Conservation (phyloP, 2,888 invertebrate genomes). For the Pogonocherus hispidulus region DNA sequence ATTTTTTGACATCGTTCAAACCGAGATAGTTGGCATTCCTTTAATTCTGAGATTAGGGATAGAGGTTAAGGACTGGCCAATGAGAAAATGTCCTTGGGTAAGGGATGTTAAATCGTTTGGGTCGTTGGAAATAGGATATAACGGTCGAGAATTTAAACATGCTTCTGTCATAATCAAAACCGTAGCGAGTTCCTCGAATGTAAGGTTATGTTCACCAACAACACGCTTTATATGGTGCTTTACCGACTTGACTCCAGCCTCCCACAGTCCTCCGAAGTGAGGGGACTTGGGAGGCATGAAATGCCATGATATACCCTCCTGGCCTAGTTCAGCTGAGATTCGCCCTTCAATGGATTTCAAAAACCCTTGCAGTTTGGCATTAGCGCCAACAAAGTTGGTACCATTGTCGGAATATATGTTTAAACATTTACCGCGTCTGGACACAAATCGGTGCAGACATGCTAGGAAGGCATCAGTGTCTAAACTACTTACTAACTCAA, state of each 20-base stretch:
- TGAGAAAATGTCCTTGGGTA: conserved; percentile 22
- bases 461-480: neutral
- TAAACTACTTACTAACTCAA: conserved; percentile 5
- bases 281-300: too few species aligned
- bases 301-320: neutral
- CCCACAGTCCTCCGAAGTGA: too few species aligned
- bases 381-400: neutral
- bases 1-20: conserved; percentile 7
- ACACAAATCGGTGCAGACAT: neutral
- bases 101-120: neutral
- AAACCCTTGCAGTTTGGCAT: neutral
- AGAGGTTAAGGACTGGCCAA: neutral
- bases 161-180: conserved; percentile 6
- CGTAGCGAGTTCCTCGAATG: neutral
- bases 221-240: conserved; percentile 6
- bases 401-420: conserved; percentile 6
- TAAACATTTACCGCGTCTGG: conserved; percentile 10
- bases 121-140: conserved; percentile 11
- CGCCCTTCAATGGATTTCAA: neutral
- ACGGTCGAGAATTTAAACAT: conserved; percentile 10
- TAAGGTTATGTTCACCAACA: neutral
- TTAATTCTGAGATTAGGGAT: neutral
- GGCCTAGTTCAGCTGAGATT: neutral
- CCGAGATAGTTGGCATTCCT: neutral
- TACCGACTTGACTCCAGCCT: too few species aligned